These are phyloP conservation scores for Asteroscopus sphinx DNA, from an alignment of 2,888 invertebrate genomes.

Conservation along the genomic window DNA sequence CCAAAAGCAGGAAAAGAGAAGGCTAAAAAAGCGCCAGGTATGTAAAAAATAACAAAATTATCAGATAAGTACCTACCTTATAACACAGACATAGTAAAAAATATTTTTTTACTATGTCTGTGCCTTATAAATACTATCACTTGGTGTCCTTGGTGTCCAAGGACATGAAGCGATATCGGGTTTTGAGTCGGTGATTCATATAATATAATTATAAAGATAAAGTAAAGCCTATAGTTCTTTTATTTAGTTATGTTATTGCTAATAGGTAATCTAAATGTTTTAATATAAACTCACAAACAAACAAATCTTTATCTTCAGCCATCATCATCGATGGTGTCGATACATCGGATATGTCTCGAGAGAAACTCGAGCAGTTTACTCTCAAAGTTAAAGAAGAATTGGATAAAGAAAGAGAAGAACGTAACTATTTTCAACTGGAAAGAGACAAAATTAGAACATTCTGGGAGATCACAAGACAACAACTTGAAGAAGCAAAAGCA, in stretches of 20 bases:
- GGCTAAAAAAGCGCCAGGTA: constrained; percentile 81
- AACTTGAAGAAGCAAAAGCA: constrained; percentile 95
- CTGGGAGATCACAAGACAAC: constrained; percentile 98
- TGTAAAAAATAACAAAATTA: constrained; percentile 1
- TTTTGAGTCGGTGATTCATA: no score
- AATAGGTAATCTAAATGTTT: no score
- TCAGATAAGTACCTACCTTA: no score
- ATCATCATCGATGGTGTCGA: constrained; percentile 96
- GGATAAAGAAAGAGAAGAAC: constrained; percentile 97
- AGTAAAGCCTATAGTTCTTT: no score
- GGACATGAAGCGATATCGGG: no score
- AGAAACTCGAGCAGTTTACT: constrained; percentile 97
- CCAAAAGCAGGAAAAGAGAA: constrained; percentile 80
- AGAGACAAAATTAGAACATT: constrained; percentile 98
- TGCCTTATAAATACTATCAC: no score
- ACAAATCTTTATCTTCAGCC: constrained; percentile 72
- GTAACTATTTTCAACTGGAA: constrained; percentile 98
- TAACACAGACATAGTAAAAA: no score
- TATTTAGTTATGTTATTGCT: no score
- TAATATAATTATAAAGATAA: no score
- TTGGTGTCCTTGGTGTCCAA: no score
- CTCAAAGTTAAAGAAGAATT: constrained; percentile 96
- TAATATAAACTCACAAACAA: no score
- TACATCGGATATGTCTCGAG: constrained; percentile 97
- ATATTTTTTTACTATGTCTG: no score